Evolutionary conservation across 1,140 invertebrate genomes (phyloP), one percentile per base, ranked within the genome.

Genomic region (Papilio helenus): DNA sequence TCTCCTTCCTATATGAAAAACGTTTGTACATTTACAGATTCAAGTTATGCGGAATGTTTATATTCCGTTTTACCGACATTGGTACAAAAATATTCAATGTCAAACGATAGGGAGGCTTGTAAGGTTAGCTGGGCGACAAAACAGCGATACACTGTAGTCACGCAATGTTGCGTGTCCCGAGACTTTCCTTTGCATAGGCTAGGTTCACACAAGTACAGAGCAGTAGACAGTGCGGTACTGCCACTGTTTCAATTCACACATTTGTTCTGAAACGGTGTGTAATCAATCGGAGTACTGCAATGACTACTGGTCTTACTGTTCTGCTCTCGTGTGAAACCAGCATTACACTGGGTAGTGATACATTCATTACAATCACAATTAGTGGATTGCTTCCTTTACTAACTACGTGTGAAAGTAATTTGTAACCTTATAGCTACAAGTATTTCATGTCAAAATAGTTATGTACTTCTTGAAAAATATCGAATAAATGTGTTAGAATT

Each of bases 91-190:
- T 29, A 16, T 68, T 68, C 61, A 68, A 68, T 68, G 61, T 68
- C 61, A 68, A 68, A 68, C 26, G 23, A 2, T 26, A 3, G 61
- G 61, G 23, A 3, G 5, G 26, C 61, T 68, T 68, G 61, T 68
- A 68, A 68, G 61, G 61, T 68, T 68, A 68, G 61, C 26, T 68
- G 5, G 61, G 61, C 61, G 61, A 68, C 61, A 68, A 68, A 68
- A 68, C 61, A 68, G 23, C 61, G 61, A 65, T 65, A 65, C 12
- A 0, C 58, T 12, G 61, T 34, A 29, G 61, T 65, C 61, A 65
- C 61, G 61, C 61, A 65, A 65, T 16, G 61, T 65, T 65, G 61
- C 61, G 61, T 65, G 61, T 29, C 23, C 23, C 14, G 12, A 29
- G 61, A 26, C 61, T 65, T 65, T 65, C 61, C 23, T 65, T 65